Conservation (phyloP, 2,888 invertebrate genomes). For the Furcula furcula region DNA sequence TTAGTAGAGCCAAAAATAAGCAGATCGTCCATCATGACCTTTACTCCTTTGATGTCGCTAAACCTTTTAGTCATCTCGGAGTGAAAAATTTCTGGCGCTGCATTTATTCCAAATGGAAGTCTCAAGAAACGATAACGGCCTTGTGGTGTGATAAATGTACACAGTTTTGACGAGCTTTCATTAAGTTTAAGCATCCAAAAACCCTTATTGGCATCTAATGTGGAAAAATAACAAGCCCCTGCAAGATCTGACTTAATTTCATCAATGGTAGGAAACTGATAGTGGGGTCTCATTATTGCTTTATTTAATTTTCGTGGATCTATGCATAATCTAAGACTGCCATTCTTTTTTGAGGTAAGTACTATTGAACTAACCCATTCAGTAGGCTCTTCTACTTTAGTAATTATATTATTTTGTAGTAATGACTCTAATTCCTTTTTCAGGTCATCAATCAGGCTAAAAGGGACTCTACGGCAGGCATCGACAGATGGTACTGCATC, state of each 20-base stretch:
- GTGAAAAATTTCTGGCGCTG: neutral
- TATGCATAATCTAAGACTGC: slow-evolving; percentile 20
- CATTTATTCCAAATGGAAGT: slow-evolving; percentile 7
- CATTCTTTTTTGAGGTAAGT: slow-evolving; percentile 15
- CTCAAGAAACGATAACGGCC: slow-evolving; percentile 13
- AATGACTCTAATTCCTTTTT: slow-evolving; percentile 1
- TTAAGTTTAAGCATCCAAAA: slow-evolving; percentile 19
- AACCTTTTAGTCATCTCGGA: neutral
- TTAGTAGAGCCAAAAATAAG: slow-evolving; percentile 13
- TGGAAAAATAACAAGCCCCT: slow-evolving; percentile 17
- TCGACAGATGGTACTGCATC: no score
- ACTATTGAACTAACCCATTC: slow-evolving; percentile 23
- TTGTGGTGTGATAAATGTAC: slow-evolving; percentile 15
- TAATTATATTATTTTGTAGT: neutral
- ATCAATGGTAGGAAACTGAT: slow-evolving; percentile 23
- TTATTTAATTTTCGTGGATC: slow-evolving; percentile 25
- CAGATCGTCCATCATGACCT: slow-evolving; percentile 19
- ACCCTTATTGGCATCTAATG: slow-evolving; percentile 21
- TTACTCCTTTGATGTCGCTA: slow-evolving; percentile 6
- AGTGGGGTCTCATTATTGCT: slow-evolving; percentile 19
- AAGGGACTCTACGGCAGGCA: slow-evolving; percentile 1
- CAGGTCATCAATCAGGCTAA: slow-evolving; percentile 2
- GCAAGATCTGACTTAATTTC: slow-evolving; percentile 6
- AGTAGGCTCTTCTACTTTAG: slow-evolving; percentile 11
- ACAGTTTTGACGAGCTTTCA: slow-evolving; percentile 4